phyloP scores from a whole-genome alignment of 2,113 vertebrate species.

The Pelobates fuscus region DNA sequence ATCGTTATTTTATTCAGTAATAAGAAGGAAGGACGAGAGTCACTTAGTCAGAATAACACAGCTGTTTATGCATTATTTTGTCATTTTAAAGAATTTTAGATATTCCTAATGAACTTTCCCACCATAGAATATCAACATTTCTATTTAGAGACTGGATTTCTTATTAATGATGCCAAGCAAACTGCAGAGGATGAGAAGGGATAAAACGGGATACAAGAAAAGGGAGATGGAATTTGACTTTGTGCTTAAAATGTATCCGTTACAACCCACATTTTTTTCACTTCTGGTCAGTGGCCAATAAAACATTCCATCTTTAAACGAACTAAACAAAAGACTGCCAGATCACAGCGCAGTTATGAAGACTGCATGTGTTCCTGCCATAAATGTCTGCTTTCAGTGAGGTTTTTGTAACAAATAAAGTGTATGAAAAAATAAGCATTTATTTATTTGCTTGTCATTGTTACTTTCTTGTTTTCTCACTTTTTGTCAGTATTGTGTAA shows the following conservation, averaged over 20 bases:
- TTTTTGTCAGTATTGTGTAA: too few species aligned
- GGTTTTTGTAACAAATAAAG: background rate
- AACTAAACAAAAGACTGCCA: constrained; percentile 49
- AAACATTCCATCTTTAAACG: constrained; percentile 50
- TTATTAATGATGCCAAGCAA: constrained; percentile 47
- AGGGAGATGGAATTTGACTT: constrained; percentile 48
- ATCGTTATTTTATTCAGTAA: too few species aligned
- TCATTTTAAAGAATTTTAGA: background rate
- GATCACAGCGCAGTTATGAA: constrained; percentile 42
- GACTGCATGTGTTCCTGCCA: background rate
- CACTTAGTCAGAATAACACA: constrained; percentile 32
- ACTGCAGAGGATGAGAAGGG: constrained; percentile 11
- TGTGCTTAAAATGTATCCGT: constrained; percentile 52
- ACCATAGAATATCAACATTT: constrained; percentile 56
- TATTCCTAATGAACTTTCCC: constrained; percentile 54
- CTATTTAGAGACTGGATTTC: constrained; percentile 54
- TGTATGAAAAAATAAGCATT: background rate
- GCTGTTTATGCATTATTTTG: constrained; percentile 49
- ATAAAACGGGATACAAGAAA: constrained; percentile 17
- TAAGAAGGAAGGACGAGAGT: too few species aligned
- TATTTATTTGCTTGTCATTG: background rate
- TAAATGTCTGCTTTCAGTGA: background rate
- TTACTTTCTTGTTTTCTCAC: too few species aligned
- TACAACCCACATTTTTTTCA: constrained; percentile 50
- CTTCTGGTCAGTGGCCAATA: constrained; percentile 55